Conservation (phyloP, 2,797 vertebrate species). For the Urosaurus nigricauda region DNA sequence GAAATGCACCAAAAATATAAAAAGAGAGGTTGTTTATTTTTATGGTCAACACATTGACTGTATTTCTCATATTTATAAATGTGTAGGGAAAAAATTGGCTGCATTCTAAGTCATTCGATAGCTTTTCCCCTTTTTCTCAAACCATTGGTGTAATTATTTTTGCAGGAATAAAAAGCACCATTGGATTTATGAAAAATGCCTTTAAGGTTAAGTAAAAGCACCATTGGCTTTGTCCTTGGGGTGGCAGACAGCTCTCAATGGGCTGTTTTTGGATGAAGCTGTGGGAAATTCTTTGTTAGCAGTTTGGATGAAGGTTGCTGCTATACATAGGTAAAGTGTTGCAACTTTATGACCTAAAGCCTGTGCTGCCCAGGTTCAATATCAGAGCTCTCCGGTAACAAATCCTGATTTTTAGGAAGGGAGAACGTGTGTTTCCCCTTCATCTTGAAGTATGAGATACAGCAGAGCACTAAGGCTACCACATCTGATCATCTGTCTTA, state of each 20-base stretch:
- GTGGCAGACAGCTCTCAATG: background rate
- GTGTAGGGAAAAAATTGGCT: background rate
- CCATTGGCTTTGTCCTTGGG: background rate
- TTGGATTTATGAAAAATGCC: background rate
- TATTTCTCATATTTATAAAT: background rate
- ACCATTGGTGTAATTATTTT: background rate
- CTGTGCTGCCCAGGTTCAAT: background rate
- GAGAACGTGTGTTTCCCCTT: constrained; percentile 12
- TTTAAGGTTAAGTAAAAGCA: background rate
- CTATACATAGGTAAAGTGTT: background rate
- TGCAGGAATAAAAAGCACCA: background rate
- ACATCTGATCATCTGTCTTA: background rate
- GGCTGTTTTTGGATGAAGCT: background rate
- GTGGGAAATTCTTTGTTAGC: background rate
- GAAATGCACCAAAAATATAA: background rate
- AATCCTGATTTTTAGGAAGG: background rate
- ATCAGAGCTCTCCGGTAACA: background rate
- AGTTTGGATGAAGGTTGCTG: background rate
- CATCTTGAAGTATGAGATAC: background rate
- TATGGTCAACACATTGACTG: background rate
- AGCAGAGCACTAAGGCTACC: fast-evolving
- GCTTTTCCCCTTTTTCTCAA: background rate
- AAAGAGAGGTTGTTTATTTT: background rate
- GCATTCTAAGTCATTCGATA: background rate
- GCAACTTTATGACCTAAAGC: background rate